Evolutionary conservation across 92 coral and sea anemone species (phyloP).

Genomic region (Parazoanthus swiftii): DNA sequence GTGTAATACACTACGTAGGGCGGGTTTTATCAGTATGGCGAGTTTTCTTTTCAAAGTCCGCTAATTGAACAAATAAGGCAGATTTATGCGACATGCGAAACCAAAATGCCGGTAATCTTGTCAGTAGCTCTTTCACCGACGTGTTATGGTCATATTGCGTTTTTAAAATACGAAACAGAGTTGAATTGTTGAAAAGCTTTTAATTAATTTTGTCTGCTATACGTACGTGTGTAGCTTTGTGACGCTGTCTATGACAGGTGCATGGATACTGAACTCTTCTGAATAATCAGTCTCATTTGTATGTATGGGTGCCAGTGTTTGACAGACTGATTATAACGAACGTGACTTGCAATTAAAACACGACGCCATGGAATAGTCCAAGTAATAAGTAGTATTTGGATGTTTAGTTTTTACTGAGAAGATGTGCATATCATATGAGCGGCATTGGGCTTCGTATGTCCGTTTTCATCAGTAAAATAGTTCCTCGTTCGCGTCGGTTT

Average conservation of each 20-base stretch:
- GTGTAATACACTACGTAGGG: too few relatives aligned
- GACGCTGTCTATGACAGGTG: conserved; percentile 5
- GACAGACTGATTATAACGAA: background rate
- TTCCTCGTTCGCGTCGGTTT: background rate
- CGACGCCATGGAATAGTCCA: background rate
- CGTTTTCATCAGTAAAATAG: background rate
- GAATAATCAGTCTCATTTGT: background rate
- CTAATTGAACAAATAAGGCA: background rate
- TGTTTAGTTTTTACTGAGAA: background rate
- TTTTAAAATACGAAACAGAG: background rate
- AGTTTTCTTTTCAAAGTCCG: background rate
- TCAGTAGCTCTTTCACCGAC: background rate
- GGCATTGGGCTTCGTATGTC: background rate
- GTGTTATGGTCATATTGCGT: background rate
- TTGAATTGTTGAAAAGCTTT: background rate
- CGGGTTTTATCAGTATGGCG: background rate
- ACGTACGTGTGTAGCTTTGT: background rate
- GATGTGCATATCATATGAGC: background rate
- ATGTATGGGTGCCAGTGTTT: background rate
- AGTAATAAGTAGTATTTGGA: background rate
- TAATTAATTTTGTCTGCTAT: background rate
- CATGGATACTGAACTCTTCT: background rate
- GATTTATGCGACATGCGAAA: background rate
- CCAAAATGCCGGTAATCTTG: background rate
- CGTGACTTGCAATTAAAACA: background rate